phyloP scores from a whole-genome alignment of 2,888 invertebrate species.

The Andricus curvator region DNA sequence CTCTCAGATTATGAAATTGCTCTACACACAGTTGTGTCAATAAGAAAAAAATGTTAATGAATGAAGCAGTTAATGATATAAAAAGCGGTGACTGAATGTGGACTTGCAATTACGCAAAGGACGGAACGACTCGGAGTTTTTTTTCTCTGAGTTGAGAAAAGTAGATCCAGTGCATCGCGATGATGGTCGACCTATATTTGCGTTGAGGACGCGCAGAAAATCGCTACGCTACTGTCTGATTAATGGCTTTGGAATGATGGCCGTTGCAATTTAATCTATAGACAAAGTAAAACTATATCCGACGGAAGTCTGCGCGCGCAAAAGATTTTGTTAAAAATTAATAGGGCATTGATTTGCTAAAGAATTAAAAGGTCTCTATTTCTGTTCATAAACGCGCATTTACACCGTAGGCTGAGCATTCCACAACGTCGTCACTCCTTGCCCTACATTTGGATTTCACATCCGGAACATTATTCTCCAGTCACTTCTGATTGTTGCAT shows the following conservation, averaged over 20 bases:
- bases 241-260: conserved; percentile 37
- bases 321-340: conserved; percentile 59
- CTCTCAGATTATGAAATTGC: neutral
- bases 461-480: conserved; percentile 30
- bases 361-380: conserved; percentile 55
- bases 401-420: conserved; percentile 3
- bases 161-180: conserved; percentile 31
- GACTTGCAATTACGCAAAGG: conserved; percentile 13
- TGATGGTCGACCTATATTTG: conserved; percentile 37
- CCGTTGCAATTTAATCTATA: conserved; percentile 30
- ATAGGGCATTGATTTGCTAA: conserved; percentile 58
- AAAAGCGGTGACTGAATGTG: conserved; percentile 30
- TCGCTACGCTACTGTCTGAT: conserved; percentile 31
- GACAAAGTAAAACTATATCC: conserved; percentile 6
- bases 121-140: conserved; percentile 31
- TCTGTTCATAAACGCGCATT: neutral
- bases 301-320: neutral
- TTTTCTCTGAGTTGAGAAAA: conserved; percentile 23
- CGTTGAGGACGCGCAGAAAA: conserved; percentile 36
- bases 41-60: conserved; percentile 15
- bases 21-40: neutral
- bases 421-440: conserved; percentile 15
- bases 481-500: neutral
- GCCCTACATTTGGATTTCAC: conserved; percentile 19
- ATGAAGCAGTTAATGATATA: conserved; percentile 28